A percentile compares a stretch with the other conserved stretches of the same genome.
Evolutionary conservation across 2,797 vertebrate species (phyloP).

Genomic region (Cetoscarus ocellatus): DNA sequence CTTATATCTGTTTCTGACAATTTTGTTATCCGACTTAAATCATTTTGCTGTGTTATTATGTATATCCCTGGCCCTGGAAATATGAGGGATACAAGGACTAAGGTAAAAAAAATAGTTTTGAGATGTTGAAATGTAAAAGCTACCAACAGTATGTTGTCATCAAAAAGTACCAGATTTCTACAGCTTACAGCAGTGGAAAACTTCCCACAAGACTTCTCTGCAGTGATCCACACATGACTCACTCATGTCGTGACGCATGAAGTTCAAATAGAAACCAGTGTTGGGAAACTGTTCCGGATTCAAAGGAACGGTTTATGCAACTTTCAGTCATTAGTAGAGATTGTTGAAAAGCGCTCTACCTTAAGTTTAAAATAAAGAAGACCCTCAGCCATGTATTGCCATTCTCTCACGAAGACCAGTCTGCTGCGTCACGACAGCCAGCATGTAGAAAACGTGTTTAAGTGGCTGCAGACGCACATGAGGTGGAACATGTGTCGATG

Average conservation of each 20-base stretch:
- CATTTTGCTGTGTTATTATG: too few relatives aligned
- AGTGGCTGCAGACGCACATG: slow-evolving; percentile 71
- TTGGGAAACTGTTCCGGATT: slow-evolving; percentile 52
- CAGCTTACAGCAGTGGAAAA: slow-evolving; percentile 47
- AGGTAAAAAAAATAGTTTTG: not conserved
- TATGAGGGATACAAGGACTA: not conserved
- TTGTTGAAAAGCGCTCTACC: not conserved
- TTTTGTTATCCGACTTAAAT: too few relatives aligned
- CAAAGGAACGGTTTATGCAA: slow-evolving; percentile 29
- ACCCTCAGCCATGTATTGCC: too few relatives aligned
- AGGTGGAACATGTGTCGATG: slow-evolving; percentile 70
- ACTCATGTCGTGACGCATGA: slow-evolving; percentile 63
- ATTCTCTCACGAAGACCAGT: slow-evolving; percentile 37
- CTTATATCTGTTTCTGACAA: too few relatives aligned
- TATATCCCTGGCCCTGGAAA: not conserved
- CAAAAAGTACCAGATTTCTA: slow-evolving; percentile 59
- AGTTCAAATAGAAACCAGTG: slow-evolving; percentile 42
- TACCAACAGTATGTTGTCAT: slow-evolving; percentile 48
- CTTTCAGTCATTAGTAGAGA: slow-evolving; percentile 25
- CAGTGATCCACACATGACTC: slow-evolving; percentile 66
- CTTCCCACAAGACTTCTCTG: slow-evolving; percentile 47
- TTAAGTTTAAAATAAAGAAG: not conserved
- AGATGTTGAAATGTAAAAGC: slow-evolving; percentile 41
- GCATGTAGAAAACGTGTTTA: slow-evolving; percentile 50
- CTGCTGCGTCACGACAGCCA: slow-evolving; percentile 63